phyloP scores from a whole-genome alignment of 2,113 vertebrate species.

The Stercorarius parasiticus region DNA sequence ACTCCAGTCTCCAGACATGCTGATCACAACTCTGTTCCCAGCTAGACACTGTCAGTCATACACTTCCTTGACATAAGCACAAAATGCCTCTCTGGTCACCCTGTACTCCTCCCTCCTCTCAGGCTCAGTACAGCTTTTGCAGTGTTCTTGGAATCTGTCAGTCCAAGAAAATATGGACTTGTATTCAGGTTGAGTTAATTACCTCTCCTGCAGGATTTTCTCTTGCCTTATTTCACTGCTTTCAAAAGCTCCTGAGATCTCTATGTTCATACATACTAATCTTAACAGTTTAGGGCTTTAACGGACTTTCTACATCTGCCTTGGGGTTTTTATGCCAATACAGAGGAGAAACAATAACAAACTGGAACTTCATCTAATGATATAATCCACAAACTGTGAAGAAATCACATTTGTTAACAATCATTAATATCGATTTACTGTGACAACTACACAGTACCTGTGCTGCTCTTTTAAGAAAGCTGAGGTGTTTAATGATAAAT shows the following conservation, averaged over 20 bases:
- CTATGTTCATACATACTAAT: not conserved
- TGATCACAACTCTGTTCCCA: not conserved
- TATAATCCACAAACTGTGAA: not conserved
- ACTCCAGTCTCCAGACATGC: not conserved
- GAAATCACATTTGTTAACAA: not conserved
- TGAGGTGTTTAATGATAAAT: not conserved
- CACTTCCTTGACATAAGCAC: not conserved
- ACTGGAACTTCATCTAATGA: not conserved
- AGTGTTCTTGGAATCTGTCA: not conserved
- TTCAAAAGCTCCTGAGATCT: not conserved
- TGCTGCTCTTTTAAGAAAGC: not conserved
- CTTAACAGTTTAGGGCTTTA: not conserved
- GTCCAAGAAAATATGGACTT: not conserved
- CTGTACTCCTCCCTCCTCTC: not conserved
- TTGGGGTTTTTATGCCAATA: not conserved
- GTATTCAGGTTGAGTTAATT: not conserved
- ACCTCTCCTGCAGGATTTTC: not conserved
- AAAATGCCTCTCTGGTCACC: not conserved
- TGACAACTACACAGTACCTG: not conserved
- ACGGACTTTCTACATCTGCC: not conserved
- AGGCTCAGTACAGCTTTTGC: not conserved
- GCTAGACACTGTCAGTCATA: not conserved
- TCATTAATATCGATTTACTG: not conserved
- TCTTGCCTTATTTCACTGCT: not conserved
- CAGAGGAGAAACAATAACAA: not conserved